phyloP scores from a whole-genome alignment of 1,140 invertebrate species.

The Trichonephila clavata region DNA sequence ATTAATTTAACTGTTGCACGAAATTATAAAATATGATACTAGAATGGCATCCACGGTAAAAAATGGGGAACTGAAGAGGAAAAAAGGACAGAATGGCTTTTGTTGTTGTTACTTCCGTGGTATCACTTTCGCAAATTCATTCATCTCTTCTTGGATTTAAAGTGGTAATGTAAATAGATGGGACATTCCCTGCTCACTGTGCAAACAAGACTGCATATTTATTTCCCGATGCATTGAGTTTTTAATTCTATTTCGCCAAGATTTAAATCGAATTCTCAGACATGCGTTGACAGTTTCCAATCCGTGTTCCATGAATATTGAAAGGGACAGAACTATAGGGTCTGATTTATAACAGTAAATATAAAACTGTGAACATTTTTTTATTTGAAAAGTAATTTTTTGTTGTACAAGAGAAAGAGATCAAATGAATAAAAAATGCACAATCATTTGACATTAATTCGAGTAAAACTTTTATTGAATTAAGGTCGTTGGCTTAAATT shows the following conservation, averaged over 20 bases:
- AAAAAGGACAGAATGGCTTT: not conserved
- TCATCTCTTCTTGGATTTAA: not conserved
- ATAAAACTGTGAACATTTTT: no score
- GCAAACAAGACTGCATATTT: not conserved
- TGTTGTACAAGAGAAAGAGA: no score
- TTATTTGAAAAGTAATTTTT: no score
- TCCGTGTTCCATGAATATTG: not conserved
- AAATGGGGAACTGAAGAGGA: not conserved
- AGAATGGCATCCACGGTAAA: not conserved
- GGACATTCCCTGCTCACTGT: not conserved
- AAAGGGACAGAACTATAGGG: not conserved
- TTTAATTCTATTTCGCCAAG: not conserved
- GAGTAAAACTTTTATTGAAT: no score
- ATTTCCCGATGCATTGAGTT: not conserved
- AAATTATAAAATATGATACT: conserved; percentile 33
- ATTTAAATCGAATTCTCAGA: not conserved
- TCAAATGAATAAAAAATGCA: no score
- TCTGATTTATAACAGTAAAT: no score
- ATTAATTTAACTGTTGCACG: not conserved
- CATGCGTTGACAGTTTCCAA: not conserved
- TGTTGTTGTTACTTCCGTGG: not conserved
- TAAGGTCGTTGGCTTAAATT: no score
- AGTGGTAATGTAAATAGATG: conserved; percentile 45
- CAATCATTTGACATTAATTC: no score
- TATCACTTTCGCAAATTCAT: conserved; percentile 31